phyloP scores from a whole-genome alignment of 2,113 vertebrate species.

The Phodopus roborovskii region DNA sequence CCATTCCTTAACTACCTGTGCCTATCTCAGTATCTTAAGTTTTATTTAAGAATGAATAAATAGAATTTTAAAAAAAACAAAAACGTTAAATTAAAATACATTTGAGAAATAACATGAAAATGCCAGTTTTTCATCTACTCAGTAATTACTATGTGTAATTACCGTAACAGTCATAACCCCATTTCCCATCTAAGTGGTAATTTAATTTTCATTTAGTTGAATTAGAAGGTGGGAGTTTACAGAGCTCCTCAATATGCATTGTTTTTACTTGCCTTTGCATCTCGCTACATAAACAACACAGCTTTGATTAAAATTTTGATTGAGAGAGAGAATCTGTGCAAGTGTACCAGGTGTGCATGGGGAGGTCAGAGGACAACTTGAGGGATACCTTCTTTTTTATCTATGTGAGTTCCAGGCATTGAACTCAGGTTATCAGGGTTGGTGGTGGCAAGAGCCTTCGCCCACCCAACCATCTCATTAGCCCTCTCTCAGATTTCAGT shows the following conservation, averaged over 20 bases:
- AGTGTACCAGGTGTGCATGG: neutral
- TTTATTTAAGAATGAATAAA: neutral
- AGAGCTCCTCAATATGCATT: neutral
- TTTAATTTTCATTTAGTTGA: conserved; percentile 37
- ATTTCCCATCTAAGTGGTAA: neutral
- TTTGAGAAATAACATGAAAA: neutral
- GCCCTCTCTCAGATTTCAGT: neutral
- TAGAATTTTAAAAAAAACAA: neutral
- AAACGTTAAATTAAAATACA: neutral
- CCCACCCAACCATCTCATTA: neutral
- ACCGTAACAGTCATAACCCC: neutral
- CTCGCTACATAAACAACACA: neutral
- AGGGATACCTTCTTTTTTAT: neutral
- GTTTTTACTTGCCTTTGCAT: neutral
- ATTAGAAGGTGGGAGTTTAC: neutral
- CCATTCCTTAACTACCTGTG: neutral
- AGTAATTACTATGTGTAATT: neutral
- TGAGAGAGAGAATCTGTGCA: no score
- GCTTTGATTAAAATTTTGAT: neutral
- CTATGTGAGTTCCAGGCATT: neutral
- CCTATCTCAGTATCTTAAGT: neutral
- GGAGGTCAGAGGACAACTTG: neutral
- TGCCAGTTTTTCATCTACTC: neutral
- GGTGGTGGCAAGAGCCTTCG: neutral
- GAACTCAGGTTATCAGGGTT: neutral